Percentiles rank a stretch among this genome's conserved stretches.
These are phyloP conservation scores for Cryptomyrus ogoouensis DNA, from an alignment of 2,113 vertebrate genomes.

Conservation along the genomic window DNA sequence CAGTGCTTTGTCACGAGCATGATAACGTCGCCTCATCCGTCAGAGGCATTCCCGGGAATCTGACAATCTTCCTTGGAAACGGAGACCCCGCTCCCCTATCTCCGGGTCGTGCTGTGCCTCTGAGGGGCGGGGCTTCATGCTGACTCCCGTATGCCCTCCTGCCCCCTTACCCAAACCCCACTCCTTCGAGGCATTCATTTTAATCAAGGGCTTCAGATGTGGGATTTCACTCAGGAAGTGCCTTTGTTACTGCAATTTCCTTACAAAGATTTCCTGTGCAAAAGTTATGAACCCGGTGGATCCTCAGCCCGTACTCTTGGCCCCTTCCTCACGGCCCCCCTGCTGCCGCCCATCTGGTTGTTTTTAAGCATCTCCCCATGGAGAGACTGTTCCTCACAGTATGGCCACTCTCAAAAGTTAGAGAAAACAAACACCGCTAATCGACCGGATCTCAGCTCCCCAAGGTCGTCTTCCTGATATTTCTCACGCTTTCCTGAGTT, in stretches of 20 bases:
- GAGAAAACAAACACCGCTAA: neutral
- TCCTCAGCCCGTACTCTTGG: neutral
- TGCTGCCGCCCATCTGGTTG: neutral
- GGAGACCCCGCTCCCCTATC: too few species aligned
- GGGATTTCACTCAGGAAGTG: neutral
- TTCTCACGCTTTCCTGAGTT: neutral
- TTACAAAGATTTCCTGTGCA: neutral
- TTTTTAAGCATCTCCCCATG: neutral
- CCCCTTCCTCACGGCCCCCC: neutral
- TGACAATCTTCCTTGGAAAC: neutral
- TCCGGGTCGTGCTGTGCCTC: neutral
- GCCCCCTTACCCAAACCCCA: neutral
- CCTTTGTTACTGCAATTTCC: neutral
- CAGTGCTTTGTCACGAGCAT: neutral
- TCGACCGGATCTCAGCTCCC: neutral
- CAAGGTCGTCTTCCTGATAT: neutral
- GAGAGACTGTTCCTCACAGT: neutral
- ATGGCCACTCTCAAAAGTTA: neutral
- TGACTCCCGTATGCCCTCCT: neutral
- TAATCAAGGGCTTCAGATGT: neutral
- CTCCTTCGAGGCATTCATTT: neutral
- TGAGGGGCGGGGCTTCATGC: neutral
- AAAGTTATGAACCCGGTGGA: neutral
- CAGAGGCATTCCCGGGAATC: neutral
- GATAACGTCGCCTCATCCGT: neutral